Percentiles rank a stretch among this genome's conserved stretches.
These are phyloP conservation scores for Mus pahari DNA, from an alignment of 2,113 vertebrate species.

Conservation along the genomic window DNA sequence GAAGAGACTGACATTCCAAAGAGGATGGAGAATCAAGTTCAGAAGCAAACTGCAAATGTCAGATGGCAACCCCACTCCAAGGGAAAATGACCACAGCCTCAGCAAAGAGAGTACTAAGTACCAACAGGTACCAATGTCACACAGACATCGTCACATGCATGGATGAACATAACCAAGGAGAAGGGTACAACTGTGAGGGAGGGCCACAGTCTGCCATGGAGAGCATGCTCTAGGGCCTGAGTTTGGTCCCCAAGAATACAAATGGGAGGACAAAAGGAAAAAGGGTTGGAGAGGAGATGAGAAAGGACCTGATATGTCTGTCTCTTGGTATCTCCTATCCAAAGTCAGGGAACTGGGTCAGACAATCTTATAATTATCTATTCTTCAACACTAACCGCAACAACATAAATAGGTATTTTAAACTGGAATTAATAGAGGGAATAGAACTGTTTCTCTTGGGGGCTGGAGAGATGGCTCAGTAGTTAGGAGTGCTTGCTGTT, in stretches of 20 bases:
- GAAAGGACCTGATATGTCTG: not conserved
- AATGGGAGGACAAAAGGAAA: not conserved
- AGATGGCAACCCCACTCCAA: not conserved
- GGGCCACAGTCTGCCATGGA: too few species aligned
- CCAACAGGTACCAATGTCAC: not conserved
- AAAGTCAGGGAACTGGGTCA: not conserved
- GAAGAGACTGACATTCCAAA: not conserved
- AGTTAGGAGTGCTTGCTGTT: not conserved
- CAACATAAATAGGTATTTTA: constrained; percentile 35
- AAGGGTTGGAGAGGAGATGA: not conserved
- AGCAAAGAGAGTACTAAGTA: not conserved
- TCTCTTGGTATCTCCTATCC: not conserved
- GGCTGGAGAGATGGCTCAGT: not conserved
- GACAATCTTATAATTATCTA: not conserved
- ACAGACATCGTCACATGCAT: not conserved
- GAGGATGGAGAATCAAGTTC: not conserved
- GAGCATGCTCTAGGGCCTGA: not conserved
- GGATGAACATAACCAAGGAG: not conserved
- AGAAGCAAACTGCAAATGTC: constrained; percentile 52
- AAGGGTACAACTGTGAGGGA: not conserved
- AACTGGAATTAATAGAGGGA: not conserved
- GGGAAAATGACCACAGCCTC: not conserved
- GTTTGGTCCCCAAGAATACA: not conserved
- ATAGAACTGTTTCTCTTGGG: constrained; percentile 1
- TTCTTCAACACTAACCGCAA: not conserved